Evolutionary conservation across 2,888 invertebrate genomes (phyloP).

Genomic region (Epinotia nisella): DNA sequence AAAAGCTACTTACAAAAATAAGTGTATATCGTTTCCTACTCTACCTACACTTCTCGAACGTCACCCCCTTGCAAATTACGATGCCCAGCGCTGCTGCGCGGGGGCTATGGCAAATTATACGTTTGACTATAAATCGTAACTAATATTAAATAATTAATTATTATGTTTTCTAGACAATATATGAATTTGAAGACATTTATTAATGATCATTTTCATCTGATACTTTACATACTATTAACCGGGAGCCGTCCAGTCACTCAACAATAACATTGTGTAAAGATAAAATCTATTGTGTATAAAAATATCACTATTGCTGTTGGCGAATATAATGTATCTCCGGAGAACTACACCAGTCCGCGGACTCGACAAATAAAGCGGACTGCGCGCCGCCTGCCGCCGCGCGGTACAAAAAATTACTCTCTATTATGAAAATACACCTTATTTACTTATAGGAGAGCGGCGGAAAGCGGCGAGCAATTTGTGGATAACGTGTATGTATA

Average conservation of each 20-base stretch:
- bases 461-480: constrained; percentile 63
- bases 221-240: constrained; percentile 80
- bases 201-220: constrained; percentile 64
- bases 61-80: constrained; percentile 50
- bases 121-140: constrained; percentile 50
- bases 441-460: constrained; percentile 61
- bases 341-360: constrained; percentile 58
- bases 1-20: constrained; percentile 44
- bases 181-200: constrained; percentile 66
- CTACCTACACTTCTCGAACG: constrained; percentile 54
- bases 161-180: constrained; percentile 57
- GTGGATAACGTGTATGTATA: constrained; percentile 78
- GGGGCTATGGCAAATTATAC: constrained; percentile 62
- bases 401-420: constrained; percentile 75
- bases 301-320: constrained; percentile 79
- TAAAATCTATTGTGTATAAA: constrained; percentile 84
- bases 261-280: constrained; percentile 82
- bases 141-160: constrained; percentile 56
- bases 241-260: constrained; percentile 83
- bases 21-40: constrained; percentile 31
- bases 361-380: constrained; percentile 74
- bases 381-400: constrained; percentile 65
- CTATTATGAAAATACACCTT: constrained; percentile 78
- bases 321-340: constrained; percentile 56
- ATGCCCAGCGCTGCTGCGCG: constrained; percentile 53